phyloP scores from a whole-genome alignment of 2,797 vertebrate species.

The Orientallactaga sibirica region DNA sequence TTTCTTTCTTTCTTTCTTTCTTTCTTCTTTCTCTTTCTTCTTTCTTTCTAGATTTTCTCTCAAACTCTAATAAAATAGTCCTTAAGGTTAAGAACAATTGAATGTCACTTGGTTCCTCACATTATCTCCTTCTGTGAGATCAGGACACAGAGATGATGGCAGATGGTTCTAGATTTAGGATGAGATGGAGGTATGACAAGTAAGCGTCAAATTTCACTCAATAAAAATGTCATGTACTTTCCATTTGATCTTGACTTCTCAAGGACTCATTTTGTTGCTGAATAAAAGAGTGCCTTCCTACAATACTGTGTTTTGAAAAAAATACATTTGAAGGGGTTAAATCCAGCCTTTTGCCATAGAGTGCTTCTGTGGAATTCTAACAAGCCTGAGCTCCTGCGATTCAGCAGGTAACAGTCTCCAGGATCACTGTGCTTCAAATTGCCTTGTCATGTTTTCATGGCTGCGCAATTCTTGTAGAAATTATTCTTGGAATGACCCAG shows the following conservation, averaged over 20 bases:
- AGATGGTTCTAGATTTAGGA: background rate
- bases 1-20: no score
- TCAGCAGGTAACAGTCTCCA: constrained; percentile 32
- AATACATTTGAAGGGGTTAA: constrained; percentile 62
- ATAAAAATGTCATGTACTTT: background rate
- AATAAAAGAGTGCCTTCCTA: background rate
- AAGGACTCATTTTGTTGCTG: background rate
- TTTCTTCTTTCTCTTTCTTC: no score
- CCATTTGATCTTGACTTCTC: background rate
- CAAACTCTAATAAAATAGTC: background rate
- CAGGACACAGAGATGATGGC: background rate
- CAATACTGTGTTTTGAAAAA: background rate
- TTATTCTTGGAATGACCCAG: constrained; percentile 17
- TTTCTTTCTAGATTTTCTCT: background rate
- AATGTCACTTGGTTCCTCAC: background rate
- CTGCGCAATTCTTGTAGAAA: constrained; percentile 59
- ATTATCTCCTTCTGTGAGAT: constrained; percentile 1
- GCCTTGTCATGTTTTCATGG: constrained; percentile 31
- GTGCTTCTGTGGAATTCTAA: constrained; percentile 71
- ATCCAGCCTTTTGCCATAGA: constrained; percentile 48
- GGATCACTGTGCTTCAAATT: background rate
- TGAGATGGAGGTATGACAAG: background rate
- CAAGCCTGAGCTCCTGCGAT: constrained; percentile 62
- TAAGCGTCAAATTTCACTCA: background rate
- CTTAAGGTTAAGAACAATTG: background rate